A percentile compares a stretch with the other conserved stretches of the same genome.
These are phyloP conservation scores for Eciton burchellii DNA, from an alignment of 1,140 invertebrate species.

Conservation along the genomic window DNA sequence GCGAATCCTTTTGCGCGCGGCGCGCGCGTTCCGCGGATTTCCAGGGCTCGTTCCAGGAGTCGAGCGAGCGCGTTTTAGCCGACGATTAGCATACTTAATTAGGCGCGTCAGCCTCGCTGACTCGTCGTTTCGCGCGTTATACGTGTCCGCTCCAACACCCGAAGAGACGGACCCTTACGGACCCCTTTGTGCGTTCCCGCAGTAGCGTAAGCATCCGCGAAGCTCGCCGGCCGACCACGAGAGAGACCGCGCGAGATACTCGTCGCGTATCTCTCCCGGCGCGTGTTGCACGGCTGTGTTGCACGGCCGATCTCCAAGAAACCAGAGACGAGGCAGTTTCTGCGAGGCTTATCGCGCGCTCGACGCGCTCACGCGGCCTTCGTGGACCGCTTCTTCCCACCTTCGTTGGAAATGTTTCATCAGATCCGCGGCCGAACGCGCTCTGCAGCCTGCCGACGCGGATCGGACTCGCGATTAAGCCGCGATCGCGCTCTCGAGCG, in stretches of 20 bases:
- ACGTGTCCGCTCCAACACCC: constrained; percentile 62
- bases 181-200: constrained; percentile 36
- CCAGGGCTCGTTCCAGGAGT: constrained; percentile 33
- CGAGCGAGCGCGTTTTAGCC: constrained; percentile 58
- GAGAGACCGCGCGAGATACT: constrained; percentile 25
- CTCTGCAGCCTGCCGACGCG: not conserved
- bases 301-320: constrained; percentile 2
- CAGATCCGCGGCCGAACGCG: not conserved
- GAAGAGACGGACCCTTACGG: constrained; percentile 34
- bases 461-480: too few relatives aligned
- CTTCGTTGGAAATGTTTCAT: not conserved
- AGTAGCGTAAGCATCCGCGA: constrained; percentile 43
- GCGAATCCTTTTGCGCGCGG: constrained; percentile 29
- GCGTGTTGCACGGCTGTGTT: too few relatives aligned
- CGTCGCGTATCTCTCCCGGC: constrained; percentile 40
- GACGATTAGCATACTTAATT: constrained; percentile 77
- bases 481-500: too few relatives aligned
- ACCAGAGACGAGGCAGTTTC: not conserved
- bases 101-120: constrained; percentile 52
- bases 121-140: constrained; percentile 65
- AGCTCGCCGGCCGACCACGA: not conserved
- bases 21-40: constrained; percentile 34
- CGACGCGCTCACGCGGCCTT: too few relatives aligned
- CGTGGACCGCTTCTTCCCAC: too few relatives aligned
- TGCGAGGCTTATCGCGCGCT: constrained; percentile 6